These are phyloP conservation scores for Acomys russatus DNA, from an alignment of 2,797 vertebrate genomes.

Conservation along the genomic window DNA sequence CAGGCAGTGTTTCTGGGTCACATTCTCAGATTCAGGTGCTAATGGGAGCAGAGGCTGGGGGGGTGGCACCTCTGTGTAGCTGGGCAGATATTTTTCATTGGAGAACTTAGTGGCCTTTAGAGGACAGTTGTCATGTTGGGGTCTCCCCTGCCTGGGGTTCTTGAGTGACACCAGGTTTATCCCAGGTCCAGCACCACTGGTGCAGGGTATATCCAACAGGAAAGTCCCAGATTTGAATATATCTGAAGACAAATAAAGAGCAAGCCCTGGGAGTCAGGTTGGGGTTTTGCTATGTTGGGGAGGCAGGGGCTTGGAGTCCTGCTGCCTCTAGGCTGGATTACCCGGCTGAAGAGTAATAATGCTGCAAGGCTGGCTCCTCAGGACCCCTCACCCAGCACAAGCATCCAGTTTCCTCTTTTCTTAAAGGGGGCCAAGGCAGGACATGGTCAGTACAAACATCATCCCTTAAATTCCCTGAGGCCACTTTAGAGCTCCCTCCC, in stretches of 20 bases:
- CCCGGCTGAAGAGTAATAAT: accelerated
- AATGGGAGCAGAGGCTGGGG: conserved; percentile 64
- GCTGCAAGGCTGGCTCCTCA: not conserved
- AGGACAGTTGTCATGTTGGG: not conserved
- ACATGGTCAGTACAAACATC: not conserved
- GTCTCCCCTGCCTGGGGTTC: not conserved
- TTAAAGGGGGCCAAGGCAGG: not conserved
- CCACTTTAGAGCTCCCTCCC: not conserved
- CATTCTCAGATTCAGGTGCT: conserved; percentile 72
- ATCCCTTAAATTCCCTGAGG: not conserved
- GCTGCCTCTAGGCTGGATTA: not conserved
- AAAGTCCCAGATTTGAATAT: conserved; percentile 52
- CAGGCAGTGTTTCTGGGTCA: conserved; percentile 68
- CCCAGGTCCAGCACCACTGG: not conserved
- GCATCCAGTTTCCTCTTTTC: conserved; percentile 25
- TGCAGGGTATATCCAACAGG: conserved; percentile 29
- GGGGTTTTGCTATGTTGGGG: conserved; percentile 9
- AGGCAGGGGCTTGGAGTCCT: not conserved
- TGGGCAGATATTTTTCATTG: not conserved
- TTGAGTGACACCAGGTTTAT: not conserved
- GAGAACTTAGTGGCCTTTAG: conserved; percentile 6
- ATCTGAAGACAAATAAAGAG: not conserved
- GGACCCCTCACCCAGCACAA: conserved; percentile 51
- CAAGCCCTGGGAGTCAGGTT: conserved; percentile 22
- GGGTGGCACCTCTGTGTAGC: not conserved